phyloP scores from a whole-genome alignment of 1,140 invertebrate genomes.

The Pseudomyrmex dendroicus region DNA sequence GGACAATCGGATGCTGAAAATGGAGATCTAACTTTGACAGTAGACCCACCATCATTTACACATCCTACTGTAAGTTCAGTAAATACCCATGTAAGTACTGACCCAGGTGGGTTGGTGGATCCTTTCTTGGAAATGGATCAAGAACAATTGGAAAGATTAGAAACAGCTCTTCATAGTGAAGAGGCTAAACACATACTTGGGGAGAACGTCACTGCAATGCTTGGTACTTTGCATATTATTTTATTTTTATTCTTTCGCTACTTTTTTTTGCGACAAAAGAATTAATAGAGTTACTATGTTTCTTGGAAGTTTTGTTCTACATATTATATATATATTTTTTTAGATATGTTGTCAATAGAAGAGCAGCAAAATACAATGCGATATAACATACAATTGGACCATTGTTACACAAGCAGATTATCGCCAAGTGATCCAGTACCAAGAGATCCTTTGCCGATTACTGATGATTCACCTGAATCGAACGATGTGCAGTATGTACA shows the following conservation, averaged over 20 bases:
- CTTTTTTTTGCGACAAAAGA: neutral
- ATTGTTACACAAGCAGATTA: constrained; percentile 83
- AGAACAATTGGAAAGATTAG: constrained; percentile 86
- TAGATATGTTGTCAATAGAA: constrained; percentile 84
- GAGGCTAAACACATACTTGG: constrained; percentile 87
- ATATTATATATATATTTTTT: constrained; percentile 51
- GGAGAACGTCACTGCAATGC: constrained; percentile 86
- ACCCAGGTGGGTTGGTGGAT: constrained; percentile 80
- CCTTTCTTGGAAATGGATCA: constrained; percentile 87
- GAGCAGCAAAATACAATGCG: constrained; percentile 82
- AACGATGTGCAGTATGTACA: constrained; percentile 72
- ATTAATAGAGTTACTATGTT: neutral
- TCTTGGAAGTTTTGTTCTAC: constrained; percentile 5
- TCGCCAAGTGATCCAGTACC: constrained; percentile 80
- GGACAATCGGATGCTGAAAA: constrained; percentile 80
- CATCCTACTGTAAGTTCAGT: constrained; percentile 53
- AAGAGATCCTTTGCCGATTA: constrained; percentile 78
- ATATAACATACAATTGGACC: constrained; percentile 83
- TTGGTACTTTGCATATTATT: constrained; percentile 77
- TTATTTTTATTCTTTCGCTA: constrained; percentile 22
- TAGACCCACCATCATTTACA: constrained; percentile 79
- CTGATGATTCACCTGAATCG: constrained; percentile 75
- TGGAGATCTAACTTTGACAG: constrained; percentile 82
- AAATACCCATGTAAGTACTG: constrained; percentile 61
- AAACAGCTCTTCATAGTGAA: constrained; percentile 87